Evolutionary conservation across 1,140 invertebrate species (phyloP).

Genomic region (Trachelipus rathkii): DNA sequence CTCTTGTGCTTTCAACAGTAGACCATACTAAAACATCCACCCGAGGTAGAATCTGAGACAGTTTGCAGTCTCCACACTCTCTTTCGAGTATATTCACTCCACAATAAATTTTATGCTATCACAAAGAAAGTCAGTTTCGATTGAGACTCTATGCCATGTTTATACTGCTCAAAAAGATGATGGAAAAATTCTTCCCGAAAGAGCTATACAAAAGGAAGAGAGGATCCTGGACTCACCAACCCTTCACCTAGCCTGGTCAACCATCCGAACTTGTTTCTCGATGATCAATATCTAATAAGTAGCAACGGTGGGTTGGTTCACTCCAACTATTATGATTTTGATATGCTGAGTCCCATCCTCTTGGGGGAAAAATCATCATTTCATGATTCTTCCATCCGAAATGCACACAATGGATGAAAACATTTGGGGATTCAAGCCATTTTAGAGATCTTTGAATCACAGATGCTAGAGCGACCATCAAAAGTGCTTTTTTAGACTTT

Average conservation of each 20-base stretch:
- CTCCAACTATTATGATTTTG: neutral
- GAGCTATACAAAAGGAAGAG: neutral
- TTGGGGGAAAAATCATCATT: neutral
- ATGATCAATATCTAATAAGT: neutral
- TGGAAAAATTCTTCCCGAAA: neutral
- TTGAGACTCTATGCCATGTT: neutral
- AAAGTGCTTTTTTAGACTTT: neutral
- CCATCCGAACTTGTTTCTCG: conserved; percentile 8
- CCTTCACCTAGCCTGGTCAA: neutral
- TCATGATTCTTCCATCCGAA: neutral
- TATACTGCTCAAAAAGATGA: neutral
- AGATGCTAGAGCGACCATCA: neutral
- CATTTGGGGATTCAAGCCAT: conserved; percentile 14
- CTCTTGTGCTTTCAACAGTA: no score
- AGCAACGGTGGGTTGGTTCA: neutral
- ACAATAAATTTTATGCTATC: no score
- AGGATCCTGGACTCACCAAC: neutral
- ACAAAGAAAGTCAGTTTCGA: neutral
- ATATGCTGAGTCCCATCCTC: conserved; percentile 12
- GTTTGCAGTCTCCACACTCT: no score
- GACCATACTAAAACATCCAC: no score
- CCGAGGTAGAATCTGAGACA: no score
- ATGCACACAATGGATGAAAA: neutral
- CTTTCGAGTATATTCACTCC: no score
- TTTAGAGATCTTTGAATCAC: conserved; percentile 4